Percentiles rank a stretch among this genome's conserved stretches.
phyloP scores from a whole-genome alignment of 1,140 invertebrate species.

The Zaprionus nigranus region DNA sequence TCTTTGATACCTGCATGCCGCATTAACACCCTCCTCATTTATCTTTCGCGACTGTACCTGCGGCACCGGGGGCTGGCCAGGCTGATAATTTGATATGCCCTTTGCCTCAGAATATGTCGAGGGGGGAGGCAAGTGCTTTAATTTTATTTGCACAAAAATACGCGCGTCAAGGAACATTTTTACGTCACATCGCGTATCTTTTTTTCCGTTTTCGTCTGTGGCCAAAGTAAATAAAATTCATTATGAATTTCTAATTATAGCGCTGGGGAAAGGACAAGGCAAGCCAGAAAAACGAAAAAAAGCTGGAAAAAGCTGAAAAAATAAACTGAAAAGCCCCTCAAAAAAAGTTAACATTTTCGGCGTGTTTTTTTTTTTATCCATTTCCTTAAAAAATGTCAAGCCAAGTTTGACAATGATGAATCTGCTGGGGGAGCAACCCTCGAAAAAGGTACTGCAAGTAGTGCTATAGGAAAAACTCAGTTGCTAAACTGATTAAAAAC shows the following conservation, averaged over 20 bases:
- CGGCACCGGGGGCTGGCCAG: conserved; percentile 44
- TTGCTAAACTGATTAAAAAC: conserved; percentile 81
- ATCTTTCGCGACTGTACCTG: conserved; percentile 42
- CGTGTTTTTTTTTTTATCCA: conserved; percentile 22
- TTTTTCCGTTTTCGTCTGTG: conserved; percentile 56
- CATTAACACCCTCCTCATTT: conserved; percentile 73
- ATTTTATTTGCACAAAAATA: conserved; percentile 82
- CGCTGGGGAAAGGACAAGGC: conserved; percentile 48
- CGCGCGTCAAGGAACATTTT: conserved; percentile 67
- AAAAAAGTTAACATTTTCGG: conserved; percentile 23
- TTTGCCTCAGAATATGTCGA: conserved; percentile 41
- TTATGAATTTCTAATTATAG: conserved; percentile 84
- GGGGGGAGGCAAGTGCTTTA: conserved; percentile 65
- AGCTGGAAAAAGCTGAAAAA: conserved; percentile 54
- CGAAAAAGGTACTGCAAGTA: conserved; percentile 9
- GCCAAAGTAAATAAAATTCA: conserved; percentile 84
- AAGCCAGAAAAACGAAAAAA: background rate
- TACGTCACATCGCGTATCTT: conserved; percentile 51
- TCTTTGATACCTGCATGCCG: conserved; percentile 81
- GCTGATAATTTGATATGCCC: conserved; percentile 81
- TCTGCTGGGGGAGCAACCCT: conserved; percentile 64
- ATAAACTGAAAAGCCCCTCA: conserved; percentile 27
- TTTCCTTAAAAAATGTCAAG: conserved; percentile 68
- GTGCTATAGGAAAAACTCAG: conserved; percentile 31
- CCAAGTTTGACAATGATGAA: conserved; percentile 80